Evolutionary conservation across 1,140 invertebrate genomes (phyloP).

Genomic region (Euwallacea similis): DNA sequence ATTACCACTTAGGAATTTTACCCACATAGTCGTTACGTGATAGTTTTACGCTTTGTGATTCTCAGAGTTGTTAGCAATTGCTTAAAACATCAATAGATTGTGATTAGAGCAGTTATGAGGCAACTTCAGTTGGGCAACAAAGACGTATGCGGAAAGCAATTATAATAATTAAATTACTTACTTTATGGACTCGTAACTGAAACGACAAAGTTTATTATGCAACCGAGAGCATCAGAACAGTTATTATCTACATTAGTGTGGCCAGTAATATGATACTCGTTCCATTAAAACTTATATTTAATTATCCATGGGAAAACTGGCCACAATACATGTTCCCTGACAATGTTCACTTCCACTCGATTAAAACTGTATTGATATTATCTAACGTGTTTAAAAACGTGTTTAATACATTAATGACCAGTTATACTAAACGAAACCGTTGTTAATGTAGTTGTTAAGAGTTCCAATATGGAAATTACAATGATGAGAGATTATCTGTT

Average conservation of each 20-base stretch:
- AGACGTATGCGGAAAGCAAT: too few relatives aligned
- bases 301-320: slow-evolving; percentile 30
- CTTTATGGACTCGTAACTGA: neutral
- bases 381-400: slow-evolving; percentile 27
- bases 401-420: slow-evolving; percentile 25
- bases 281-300: slow-evolving; percentile 6
- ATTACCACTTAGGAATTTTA: too few relatives aligned
- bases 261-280: too few relatives aligned
- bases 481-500: too few relatives aligned
- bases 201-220: neutral
- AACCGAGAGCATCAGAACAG: neutral
- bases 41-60: too few relatives aligned
- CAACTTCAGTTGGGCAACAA: too few relatives aligned
- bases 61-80: too few relatives aligned
- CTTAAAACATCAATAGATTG: too few relatives aligned
- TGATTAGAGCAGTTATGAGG: too few relatives aligned
- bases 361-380: slow-evolving; percentile 32
- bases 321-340: slow-evolving; percentile 15
- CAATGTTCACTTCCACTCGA: slow-evolving; percentile 31
- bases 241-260: too few relatives aligned
- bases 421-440: slow-evolving; percentile 14
- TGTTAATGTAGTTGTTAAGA: slow-evolving; percentile 2
- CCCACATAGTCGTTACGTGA: too few relatives aligned
- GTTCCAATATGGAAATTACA: neutral
- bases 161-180: neutral